Percentiles rank a stretch among this genome's conserved stretches.
These are phyloP conservation scores for Calyptomena viridis DNA, from an alignment of 2,113 vertebrate genomes.

Conservation along the genomic window DNA sequence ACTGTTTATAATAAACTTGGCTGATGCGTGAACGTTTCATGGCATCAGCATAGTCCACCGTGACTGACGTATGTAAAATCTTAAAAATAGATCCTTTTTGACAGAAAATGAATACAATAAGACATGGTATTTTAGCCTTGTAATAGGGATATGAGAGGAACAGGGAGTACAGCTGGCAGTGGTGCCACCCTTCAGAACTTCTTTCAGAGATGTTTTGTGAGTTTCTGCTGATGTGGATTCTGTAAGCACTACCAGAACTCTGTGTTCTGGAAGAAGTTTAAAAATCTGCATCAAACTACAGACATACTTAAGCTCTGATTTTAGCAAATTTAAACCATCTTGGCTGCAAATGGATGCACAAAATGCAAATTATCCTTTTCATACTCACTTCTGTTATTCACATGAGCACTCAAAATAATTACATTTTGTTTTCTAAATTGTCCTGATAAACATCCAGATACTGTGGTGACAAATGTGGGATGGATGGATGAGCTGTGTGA, in stretches of 20 bases:
- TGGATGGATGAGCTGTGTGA: too few species aligned
- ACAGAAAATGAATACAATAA: not conserved
- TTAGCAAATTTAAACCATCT: not conserved
- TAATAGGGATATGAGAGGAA: not conserved
- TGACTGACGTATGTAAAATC: fast-evolving
- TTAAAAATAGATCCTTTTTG: not conserved
- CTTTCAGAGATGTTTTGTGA: not conserved
- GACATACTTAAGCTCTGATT: not conserved
- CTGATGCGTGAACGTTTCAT: too few species aligned
- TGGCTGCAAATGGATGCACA: not conserved
- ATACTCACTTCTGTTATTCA: not conserved
- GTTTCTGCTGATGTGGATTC: not conserved
- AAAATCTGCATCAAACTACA: not conserved
- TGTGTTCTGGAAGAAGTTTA: not conserved
- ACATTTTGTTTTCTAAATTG: not conserved
- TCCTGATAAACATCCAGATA: too few species aligned
- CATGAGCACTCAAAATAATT: not conserved
- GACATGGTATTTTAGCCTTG: not conserved
- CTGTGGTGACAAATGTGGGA: too few species aligned
- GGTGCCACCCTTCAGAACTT: fast-evolving
- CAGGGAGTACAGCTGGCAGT: fast-evolving
- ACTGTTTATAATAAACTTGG: too few species aligned
- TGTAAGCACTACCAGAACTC: not conserved
- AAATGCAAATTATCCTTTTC: not conserved
- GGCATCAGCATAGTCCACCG: too few species aligned